Base-by-base conservation (phyloP, 2,797 vertebrate genomes). In the Falco biarmicus region DNA sequence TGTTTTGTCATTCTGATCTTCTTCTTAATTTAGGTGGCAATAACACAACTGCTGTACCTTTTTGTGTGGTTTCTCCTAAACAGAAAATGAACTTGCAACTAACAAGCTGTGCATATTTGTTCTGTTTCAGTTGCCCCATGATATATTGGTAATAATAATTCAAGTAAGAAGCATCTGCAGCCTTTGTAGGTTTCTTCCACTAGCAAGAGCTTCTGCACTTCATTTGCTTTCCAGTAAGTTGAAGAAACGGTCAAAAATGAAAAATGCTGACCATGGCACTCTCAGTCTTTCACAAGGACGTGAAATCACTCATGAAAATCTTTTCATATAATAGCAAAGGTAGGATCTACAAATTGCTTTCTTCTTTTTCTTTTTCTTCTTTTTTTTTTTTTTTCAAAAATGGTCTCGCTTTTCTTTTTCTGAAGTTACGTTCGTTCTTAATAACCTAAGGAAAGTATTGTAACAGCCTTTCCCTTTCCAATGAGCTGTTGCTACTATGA, bases 311-410 rank as follows among this genome's bases (percentile, higher is more conserved):
- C 10, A 31, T 41, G 1, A 75, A 93, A 87, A 32, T 53, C 5
- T 47, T 37, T 28, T 54, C 2, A 6, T 15, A 63, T 17, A 47
- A 48, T n/a, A 48, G 18, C 87, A 77, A 68, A 81, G 25, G 6
- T 5, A 69, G 14, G 14, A 47, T 39, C 3, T 34, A 45, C 1
- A 32, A 0, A 2, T 17, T 15, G 8, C 3, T 22, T 26, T 4
- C 25, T 47, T 60, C 6, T 32, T 15, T 17, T 25, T 50, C 13
- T 25, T 4, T 7, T 12, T 41, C 15, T 15, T 41, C 41, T 41
- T 41, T 13, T 13, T 11, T 34, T 20, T 10, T 29, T 54, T 43
- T 28, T 39, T 24, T 18, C 5, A 4, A 4, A 29, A 63, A 64
- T 61, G 11, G 1, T 22, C 19, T 54, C 84, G 1, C 11, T 81